Evolutionary conservation across 2,797 vertebrate genomes (phyloP).

Genomic region (Clamator glandarius): DNA sequence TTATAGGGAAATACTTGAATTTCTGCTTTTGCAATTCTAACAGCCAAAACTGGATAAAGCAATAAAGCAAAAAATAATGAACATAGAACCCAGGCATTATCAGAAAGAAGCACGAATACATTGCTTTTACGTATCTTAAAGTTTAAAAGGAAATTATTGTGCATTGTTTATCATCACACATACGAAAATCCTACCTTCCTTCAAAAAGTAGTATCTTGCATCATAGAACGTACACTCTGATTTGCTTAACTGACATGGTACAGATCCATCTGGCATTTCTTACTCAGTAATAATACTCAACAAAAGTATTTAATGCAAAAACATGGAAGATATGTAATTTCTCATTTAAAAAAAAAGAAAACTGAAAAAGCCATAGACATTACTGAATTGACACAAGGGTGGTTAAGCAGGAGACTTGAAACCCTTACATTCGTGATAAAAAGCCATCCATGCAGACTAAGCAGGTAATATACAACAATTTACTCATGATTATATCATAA

Average conservation of each 20-base stretch:
- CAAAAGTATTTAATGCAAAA: not conserved
- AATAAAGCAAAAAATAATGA: not conserved
- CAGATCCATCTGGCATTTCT: not conserved
- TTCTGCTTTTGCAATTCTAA: not conserved
- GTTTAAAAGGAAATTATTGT: not conserved
- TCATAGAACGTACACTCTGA: not conserved
- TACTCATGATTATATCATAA: not conserved
- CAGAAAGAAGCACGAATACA: not conserved
- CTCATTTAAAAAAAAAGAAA: not conserved
- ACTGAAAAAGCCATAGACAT: not conserved
- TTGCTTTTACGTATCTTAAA: not conserved
- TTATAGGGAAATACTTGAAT: not conserved
- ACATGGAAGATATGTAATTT: not conserved
- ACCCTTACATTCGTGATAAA: not conserved
- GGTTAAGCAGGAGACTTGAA: not conserved
- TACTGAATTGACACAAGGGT: not conserved
- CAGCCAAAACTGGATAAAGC: not conserved
- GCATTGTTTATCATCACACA: not conserved
- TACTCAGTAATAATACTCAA: not conserved
- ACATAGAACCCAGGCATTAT: not conserved
- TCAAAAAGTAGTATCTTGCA: not conserved
- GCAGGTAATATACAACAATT: not conserved
- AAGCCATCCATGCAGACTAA: not conserved
- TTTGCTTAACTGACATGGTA: not conserved
- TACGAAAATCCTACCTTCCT: not conserved